phyloP scores from a whole-genome alignment of 2,113 vertebrate species.

The Chelonoidis abingdonii region DNA sequence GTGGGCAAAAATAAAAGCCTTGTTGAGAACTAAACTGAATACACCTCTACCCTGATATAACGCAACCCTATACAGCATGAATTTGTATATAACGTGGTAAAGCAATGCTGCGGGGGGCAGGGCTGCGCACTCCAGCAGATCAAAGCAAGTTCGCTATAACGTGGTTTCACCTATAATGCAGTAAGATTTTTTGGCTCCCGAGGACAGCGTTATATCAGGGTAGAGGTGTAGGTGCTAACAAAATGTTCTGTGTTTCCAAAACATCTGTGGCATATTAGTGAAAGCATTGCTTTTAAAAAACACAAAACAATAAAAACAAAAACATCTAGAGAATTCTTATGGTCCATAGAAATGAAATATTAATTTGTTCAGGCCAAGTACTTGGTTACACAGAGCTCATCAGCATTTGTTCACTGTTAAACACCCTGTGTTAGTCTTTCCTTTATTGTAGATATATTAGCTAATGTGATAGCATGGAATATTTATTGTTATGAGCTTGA shows the following conservation, averaged over 20 bases:
- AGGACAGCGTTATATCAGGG: no score
- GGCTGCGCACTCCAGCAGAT: no score
- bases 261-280: not conserved
- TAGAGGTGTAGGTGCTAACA: not conserved
- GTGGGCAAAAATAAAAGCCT: not conserved
- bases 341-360: conserved; percentile 27
- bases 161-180: no score
- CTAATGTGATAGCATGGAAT: conserved; percentile 16
- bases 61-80: no score
- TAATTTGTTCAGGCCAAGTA: conserved; percentile 14
- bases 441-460: conserved; percentile 40
- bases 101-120: no score
- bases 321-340: not conserved
- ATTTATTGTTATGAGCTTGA: not conserved
- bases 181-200: no score
- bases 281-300: not conserved
- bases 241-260: not conserved
- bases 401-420: not conserved
- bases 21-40: not conserved
- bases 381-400: conserved; percentile 38
- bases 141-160: no score
- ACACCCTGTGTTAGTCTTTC: fast-evolving
- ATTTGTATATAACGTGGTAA: no score
- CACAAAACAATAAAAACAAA: not conserved
- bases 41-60: no score